Evolutionary conservation across 2,888 invertebrate species (phyloP), one percentile per base, ranked within the genome.

Genomic region (Cheilosia impressa): DNA sequence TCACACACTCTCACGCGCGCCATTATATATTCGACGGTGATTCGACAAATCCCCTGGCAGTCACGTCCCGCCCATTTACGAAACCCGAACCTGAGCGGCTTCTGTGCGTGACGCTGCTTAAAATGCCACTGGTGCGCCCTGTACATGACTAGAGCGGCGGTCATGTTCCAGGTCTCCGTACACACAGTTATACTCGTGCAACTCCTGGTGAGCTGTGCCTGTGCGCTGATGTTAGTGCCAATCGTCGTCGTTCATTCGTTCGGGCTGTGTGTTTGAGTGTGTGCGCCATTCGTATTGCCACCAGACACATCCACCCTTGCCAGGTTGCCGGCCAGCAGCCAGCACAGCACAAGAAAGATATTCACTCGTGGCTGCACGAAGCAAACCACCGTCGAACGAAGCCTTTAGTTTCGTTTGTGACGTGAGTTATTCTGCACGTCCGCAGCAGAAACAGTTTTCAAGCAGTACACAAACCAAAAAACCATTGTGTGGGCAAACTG

Each of bases 51-150:
- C 88, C 87, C 72, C 88, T 90, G 91, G 90, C 90, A 91, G 92
- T 92, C 92, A 92, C 92, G 92, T 92, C 92, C 92, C 92, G 92
- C 92, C 92, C 92, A 92, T 92, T 92, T 92, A 91, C 91, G 90
- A 90, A 88, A 73, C 87, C 83, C 82, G 87, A 78, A 83, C 82
- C 88, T 87, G 89, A 89, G 89, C 89, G 77, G 88, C 87, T 88
- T 87, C 88, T 89, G 91, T 91, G 91, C 92, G 92, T 92, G 92
- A 92, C 91, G 90, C 92, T 92, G 91, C 91, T 92, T 92, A 92
- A 92, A 92, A 92, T 92, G 92, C 92, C 91, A 91, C 91, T 92
- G 92, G 92, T 91, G 92, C 91, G 90, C 89, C 90, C 88, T 88
- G 92, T 91, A 91, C 92, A 92, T 92, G 92, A 92, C 92, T 90